Evolutionary conservation across 2,888 invertebrate genomes (phyloP), one percentile per base, ranked within the genome.

Genomic region (Andricus curvator): DNA sequence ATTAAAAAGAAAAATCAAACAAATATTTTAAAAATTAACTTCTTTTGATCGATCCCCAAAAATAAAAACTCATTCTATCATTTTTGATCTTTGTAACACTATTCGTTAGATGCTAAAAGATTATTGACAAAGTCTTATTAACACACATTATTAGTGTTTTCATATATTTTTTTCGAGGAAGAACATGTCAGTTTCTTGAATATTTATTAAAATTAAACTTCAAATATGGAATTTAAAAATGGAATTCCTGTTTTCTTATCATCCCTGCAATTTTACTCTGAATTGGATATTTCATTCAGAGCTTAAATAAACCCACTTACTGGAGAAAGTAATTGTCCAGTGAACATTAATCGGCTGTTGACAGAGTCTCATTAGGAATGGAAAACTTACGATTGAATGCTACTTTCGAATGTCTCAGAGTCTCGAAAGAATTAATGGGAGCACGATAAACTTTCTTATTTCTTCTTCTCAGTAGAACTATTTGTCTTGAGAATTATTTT

Each of bases 401-500:
- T 44, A 68, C 51, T 68, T 68, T 44, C 25, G 11, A 44, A 22
- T 41, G 48, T 68, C 68, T 68, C 6, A 22, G 9, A 17, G 17
- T 68, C 22, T 44, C 15, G n/a, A 67, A 44, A 67, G 41, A 67
- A 67, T 67, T 67, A 67, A 67, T 67, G 68, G 44, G 22, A 68
- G 20, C 20, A 44, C 17, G 44, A 68, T 68, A 48, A 48, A 41
- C 68, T 44, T 48, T 11, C 68, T 44, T 22, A 48, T 68, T 25
- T 22, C 17, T 48, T 68, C 68, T 44, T 13, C n/a, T 68, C 17
- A 68, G 44, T 68, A 29, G 17, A 68, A 48, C 22, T 48, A 20
- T 68, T 25, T 22, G 22, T 68, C 25, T n/a, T 17, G 17, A 51
- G 17, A 51, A 20, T 51, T 20, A 6, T 51, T 51, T 51, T 51